Base-by-base conservation (phyloP, 2,888 invertebrate genomes). In the Epsilonema sp. region DNA sequence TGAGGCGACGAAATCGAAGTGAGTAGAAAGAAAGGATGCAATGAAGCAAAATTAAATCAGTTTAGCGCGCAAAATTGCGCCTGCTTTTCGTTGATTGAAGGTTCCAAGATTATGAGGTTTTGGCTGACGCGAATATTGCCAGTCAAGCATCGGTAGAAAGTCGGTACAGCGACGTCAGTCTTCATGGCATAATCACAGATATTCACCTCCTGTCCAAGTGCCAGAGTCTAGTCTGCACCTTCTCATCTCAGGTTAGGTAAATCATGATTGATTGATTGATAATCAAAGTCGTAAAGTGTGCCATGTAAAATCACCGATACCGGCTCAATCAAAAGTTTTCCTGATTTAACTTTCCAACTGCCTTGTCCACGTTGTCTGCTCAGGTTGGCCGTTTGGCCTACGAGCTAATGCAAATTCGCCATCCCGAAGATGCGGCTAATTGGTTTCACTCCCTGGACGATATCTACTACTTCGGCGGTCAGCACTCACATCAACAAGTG, bases 381-480 rank as follows among this genome's bases (percentile, higher is more conserved):
- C 63, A 82, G 81, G 89, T 87, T 20, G 97, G 94, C 56, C 78
- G 94, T n/a, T 80, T 92, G 36, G 94, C 92, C 0, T 97, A 92
- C 67, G 94, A 97, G 70, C 75, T 89, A 59, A 86, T 94, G 89
- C 94, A 97, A 68, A 56, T 65, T n/a, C 75, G 76, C 53, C 65
- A 72, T 51, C 65, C 70, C 0, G 78, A 79, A 58, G 77, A 75
- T 1, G 72, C 76, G 1, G 65, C 75, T 54, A 74, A 78, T 48
- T n/a, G n/a, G n/a, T 92, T 85, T 71, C 78, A 80, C 60, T 94
- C 94, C 0, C 72, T 97, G 47, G 97, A 97, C 69, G 94, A 97
- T 65, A 83, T 94, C 59, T 97, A 90, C 67, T 97, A 97, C 70
- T 97, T 83, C 67, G 94, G 94, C 19, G 97, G 97, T 4, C 58